These are phyloP conservation scores for Ceyx cyanopectus DNA, from an alignment of 2,113 vertebrate genomes.

Conservation along the genomic window DNA sequence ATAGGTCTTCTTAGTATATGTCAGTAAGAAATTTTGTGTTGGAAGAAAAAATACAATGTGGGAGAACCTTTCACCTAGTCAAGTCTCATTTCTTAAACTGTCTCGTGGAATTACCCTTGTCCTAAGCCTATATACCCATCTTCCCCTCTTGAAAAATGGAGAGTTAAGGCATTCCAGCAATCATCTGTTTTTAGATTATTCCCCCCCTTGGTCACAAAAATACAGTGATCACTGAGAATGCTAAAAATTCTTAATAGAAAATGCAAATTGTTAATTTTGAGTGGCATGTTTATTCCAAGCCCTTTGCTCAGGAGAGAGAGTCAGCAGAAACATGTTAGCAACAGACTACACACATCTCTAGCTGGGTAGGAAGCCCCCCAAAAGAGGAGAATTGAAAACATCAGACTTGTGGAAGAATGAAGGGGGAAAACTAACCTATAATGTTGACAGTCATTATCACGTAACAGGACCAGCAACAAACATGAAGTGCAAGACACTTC, in stretches of 20 bases:
- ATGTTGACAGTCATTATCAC: neutral
- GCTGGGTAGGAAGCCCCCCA: neutral
- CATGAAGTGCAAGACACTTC: neutral
- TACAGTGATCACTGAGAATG: neutral
- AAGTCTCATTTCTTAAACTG: neutral
- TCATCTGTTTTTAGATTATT: slow-evolving; percentile 4
- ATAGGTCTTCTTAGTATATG: neutral
- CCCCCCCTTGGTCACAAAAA: neutral
- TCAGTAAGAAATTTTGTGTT: neutral
- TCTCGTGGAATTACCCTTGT: neutral
- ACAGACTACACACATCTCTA: neutral
- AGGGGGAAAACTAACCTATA: neutral
- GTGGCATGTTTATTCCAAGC: neutral
- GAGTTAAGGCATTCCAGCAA: neutral
- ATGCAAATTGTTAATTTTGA: neutral
- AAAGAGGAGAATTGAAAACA: neutral
- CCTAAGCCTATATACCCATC: neutral
- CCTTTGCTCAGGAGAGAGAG: neutral
- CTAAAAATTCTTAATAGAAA: neutral
- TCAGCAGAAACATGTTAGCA: neutral
- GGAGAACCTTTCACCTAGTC: slow-evolving; percentile 1
- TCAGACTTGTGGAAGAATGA: neutral
- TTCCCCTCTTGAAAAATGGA: neutral
- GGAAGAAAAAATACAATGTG: neutral
- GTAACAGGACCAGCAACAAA: neutral